A percentile compares a stretch with the other conserved stretches of the same genome.
Evolutionary conservation across 2,797 vertebrate species (phyloP).

Genomic region (Cuniculus paca): DNA sequence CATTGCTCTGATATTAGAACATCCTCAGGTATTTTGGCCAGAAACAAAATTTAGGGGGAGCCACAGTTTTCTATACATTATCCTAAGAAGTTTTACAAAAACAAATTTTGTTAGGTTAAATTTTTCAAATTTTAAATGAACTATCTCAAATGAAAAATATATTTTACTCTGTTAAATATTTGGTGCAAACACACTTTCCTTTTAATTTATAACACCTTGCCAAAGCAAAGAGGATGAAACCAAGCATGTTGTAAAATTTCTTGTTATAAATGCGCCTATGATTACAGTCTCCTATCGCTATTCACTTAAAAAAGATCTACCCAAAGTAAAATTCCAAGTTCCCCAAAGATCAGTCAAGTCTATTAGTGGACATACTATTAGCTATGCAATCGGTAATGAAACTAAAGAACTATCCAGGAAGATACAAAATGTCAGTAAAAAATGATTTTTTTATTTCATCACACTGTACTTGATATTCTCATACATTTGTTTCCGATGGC

Average conservation of each 20-base stretch:
- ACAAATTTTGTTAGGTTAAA: neutral
- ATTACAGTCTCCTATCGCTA: neutral
- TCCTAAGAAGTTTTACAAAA: conserved; percentile 5
- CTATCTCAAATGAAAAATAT: conserved; percentile 45
- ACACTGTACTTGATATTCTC: neutral
- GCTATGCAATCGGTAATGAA: conserved; percentile 9
- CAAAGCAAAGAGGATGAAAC: conserved; percentile 49
- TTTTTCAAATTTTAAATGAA: conserved; percentile 40
- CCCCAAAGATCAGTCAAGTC: neutral
- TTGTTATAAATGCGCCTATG: neutral
- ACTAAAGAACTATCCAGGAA: neutral
- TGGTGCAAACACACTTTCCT: neutral
- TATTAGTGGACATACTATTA: neutral
- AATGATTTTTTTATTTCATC: neutral
- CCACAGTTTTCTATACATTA: neutral
- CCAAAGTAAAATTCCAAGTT: conserved; percentile 15
- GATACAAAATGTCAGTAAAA: neutral
- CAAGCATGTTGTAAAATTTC: neutral
- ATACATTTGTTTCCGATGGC: neutral
- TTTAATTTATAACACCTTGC: neutral
- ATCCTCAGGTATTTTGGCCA: neutral
- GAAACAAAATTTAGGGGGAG: conserved; percentile 23
- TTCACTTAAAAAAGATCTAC: neutral
- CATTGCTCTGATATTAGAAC: neutral
- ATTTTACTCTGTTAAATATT: conserved; percentile 23